Evolutionary conservation across 2,113 vertebrate species (phyloP).

Genomic region (Vulpes vulpes): DNA sequence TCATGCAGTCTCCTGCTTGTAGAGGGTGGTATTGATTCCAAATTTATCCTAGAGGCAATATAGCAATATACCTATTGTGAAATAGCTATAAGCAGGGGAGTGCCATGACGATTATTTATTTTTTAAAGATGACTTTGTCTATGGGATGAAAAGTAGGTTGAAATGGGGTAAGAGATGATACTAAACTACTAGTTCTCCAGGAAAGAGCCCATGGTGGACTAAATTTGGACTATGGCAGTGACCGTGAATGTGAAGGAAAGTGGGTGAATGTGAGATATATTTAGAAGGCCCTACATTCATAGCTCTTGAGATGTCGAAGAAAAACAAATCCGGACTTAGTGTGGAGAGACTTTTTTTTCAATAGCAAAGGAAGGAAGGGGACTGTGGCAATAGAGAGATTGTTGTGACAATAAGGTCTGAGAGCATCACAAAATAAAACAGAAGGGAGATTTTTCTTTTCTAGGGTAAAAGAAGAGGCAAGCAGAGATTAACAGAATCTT

Average conservation of each 20-base stretch:
- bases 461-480: background rate
- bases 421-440: background rate
- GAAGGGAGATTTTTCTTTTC: background rate
- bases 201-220: background rate
- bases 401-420: background rate
- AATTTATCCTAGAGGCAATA: background rate
- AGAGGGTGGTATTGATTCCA: background rate
- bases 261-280: background rate
- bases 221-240: background rate
- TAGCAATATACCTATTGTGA: background rate
- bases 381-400: background rate
- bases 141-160: background rate
- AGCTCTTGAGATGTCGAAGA: slow-evolving; percentile 33
- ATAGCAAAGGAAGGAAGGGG: background rate
- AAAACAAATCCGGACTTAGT: slow-evolving; percentile 1
- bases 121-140: background rate
- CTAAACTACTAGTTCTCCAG: background rate
- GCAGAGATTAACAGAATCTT: background rate
- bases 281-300: background rate
- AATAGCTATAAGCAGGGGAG: background rate
- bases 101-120: background rate
- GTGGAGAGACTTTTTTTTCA: slow-evolving; percentile 8
- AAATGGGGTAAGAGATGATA: background rate
- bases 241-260: background rate
- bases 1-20: background rate